These are phyloP conservation scores for Hystrix cristata DNA, from an alignment of 2,113 vertebrate species.

Conservation along the genomic window DNA sequence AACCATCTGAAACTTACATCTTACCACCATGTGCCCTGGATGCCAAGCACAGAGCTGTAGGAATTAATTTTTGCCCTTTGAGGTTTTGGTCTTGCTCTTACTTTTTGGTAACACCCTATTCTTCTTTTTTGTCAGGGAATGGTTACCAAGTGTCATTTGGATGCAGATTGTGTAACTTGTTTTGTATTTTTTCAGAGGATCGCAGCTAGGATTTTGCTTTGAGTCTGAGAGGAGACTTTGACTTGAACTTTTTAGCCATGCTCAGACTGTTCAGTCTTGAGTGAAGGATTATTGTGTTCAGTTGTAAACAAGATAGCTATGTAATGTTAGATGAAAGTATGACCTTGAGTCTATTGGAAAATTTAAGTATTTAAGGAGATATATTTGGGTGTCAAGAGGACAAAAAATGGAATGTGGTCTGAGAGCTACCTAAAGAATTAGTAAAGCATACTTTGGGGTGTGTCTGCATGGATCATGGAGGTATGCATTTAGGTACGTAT, in stretches of 20 bases:
- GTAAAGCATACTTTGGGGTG: not conserved
- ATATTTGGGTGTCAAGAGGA: not conserved
- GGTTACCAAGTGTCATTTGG: not conserved
- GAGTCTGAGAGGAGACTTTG: too few species aligned
- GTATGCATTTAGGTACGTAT: not conserved
- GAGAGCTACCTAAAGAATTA: not conserved
- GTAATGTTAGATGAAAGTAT: not conserved
- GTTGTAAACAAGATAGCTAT: not conserved
- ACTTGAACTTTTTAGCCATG: not conserved
- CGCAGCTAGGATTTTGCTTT: too few species aligned
- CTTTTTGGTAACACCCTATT: not conserved
- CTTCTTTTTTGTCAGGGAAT: not conserved
- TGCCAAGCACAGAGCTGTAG: not conserved
- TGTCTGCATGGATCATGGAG: not conserved
- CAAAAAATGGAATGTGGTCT: not conserved
- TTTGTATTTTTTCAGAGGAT: too few species aligned
- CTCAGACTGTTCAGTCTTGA: not conserved
- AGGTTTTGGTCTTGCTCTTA: not conserved
- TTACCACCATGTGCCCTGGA: not conserved
- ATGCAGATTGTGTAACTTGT: too few species aligned
- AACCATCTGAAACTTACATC: not conserved
- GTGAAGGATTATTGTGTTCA: too few species aligned
- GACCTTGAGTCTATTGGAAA: not conserved
- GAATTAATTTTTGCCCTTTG: not conserved
- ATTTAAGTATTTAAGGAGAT: not conserved